Conservation (phyloP, 1,140 invertebrate genomes). For the Centruroides vittatus region DNA sequence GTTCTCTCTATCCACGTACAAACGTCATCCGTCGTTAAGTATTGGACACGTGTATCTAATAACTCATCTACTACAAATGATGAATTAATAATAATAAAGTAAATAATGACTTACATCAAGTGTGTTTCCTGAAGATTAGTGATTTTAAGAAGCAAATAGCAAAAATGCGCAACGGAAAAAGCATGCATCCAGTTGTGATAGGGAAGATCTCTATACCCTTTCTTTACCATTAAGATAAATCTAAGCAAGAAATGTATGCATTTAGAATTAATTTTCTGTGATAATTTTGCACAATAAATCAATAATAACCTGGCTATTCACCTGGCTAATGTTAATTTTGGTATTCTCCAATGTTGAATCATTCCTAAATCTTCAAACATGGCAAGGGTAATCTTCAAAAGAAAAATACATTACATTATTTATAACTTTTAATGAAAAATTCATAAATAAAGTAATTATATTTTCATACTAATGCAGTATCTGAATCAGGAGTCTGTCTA, state of each 20-base stretch:
- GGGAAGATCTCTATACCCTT: constrained; percentile 60
- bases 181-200: constrained; percentile 83
- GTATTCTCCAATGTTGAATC: constrained; percentile 46
- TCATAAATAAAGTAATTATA: too few relatives aligned
- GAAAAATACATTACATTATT: neutral
- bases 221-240: constrained; percentile 66
- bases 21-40: too few relatives aligned
- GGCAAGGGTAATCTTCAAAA: constrained; percentile 44
- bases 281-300: neutral
- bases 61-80: too few relatives aligned
- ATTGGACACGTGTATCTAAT: too few relatives aligned
- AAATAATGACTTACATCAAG: constrained; percentile 36
- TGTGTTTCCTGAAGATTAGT: constrained; percentile 44
- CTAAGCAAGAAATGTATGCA: neutral
- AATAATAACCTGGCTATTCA: neutral
- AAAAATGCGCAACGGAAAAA: constrained; percentile 68
- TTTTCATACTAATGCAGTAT: too few relatives aligned
- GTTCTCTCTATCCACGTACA: too few relatives aligned
- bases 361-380: constrained; percentile 54
- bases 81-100: too few relatives aligned
- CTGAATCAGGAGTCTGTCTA: too few relatives aligned
- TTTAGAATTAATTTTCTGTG: neutral
- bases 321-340: constrained; percentile 46
- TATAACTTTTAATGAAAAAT: neutral
- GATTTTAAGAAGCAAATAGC: constrained; percentile 55